Evolutionary conservation across 2,797 vertebrate species (phyloP).

Genomic region (Sebastes taczanowskii): DNA sequence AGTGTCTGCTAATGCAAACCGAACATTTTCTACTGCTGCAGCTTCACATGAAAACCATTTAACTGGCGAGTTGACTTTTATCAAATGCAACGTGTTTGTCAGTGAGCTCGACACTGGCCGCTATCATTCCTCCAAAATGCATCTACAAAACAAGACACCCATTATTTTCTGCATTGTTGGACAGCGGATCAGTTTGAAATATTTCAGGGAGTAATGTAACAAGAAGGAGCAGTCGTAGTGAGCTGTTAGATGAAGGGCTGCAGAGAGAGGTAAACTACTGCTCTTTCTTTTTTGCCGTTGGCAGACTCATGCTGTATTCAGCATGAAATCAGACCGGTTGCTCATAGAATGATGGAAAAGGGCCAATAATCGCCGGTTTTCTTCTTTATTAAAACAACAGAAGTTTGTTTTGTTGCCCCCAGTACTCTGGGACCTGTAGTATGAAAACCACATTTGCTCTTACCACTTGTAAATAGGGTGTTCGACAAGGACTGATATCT

Average conservation of each 20-base stretch:
- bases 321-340: not conserved
- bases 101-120: not conserved
- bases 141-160: not conserved
- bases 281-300: rapidly evolving
- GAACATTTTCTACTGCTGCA: too few relatives aligned
- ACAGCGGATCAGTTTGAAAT: not conserved
- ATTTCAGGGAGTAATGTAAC: rapidly evolving
- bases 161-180: not conserved
- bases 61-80: not conserved
- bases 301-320: not conserved
- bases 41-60: not conserved
- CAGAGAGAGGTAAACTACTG: not conserved
- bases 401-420: not conserved
- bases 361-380: not conserved
- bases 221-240: not conserved
- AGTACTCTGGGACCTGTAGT: not conserved
- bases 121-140: not conserved
- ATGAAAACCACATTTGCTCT: not conserved
- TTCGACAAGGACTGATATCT: not conserved
- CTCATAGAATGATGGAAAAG: not conserved
- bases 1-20: not conserved
- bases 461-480: not conserved
- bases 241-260: not conserved
- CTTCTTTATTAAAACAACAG: not conserved
- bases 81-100: not conserved